Evolutionary conservation across 2,113 vertebrate species (phyloP), one percentile per base, ranked within the genome.

Genomic region (Passer domesticus): DNA sequence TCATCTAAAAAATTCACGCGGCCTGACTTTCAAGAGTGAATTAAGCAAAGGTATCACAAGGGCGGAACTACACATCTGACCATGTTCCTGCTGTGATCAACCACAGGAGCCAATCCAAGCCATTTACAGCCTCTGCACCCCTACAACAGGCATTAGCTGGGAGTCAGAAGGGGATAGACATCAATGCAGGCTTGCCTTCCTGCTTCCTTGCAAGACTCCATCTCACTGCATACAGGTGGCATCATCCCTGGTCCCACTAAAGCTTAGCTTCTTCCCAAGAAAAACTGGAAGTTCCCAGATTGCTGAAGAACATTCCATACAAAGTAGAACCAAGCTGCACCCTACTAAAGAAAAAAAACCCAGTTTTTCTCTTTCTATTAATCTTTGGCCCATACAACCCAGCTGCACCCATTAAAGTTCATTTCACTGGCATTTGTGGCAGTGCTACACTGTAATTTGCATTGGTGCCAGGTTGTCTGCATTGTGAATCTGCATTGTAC

Each of bases 321-420:
- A 2, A 63, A 84, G 56, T 13, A 64, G 59, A 12, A 82, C 16
- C 25, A 72, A 89, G 16, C 23, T 6, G 8, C 14, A 47, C 27
- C 46, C n/a, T 47, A 30, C 11, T 47, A 31, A 62, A 69, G 4
- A 47, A 55, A 74, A 74, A 39, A 23, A 9, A 0, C 1, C 1
- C 7, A 10, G 0, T 35, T 75, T 85, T 44, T 20, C 64, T 81
- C 63, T 58, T 95, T 64, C 62, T 79, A 68, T 82, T 87, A 87
- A 64, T 68, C 78, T 89, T 79, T 82, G 56, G 90, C 52, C 33
- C 17, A 11, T 63, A 35, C 35, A 68, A 21, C 19, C 25, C 21
- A 81, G 52, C 50, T 30, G 55, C 62, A 24, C 22, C 49, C 56
- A 74, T 47, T 78, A 47, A 13, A 70, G 23, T 59, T 74, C 19